Base-by-base conservation (phyloP, 2,113 vertebrate species). In the Eulacestoma nigropectus region DNA sequence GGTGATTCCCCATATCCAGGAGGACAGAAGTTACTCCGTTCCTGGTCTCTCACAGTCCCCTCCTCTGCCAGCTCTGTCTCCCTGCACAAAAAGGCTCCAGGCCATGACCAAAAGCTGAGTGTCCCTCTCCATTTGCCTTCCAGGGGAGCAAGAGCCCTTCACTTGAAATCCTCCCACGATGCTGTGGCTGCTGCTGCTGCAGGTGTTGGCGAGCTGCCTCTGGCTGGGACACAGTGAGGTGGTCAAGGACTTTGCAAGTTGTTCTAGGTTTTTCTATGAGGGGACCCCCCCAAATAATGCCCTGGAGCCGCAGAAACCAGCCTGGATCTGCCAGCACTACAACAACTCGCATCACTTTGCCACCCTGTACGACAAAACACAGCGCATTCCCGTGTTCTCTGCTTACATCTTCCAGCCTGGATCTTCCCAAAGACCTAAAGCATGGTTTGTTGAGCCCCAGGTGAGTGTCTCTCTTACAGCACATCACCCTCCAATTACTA, bases 311-410 rank as follows among this genome's bases (percentile, higher is more conserved):
- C 35, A 4, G n/a, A 42, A 4, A 3, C 62, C 84, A 50, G 95
- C 56, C 30, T 16, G 37, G 62, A 97, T 97, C 91, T 97, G 96
- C 26, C 97, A 97, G 69, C 4, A 0, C 19, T 96, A 81, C 41
- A 9, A 23, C 5, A 52, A 53, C 27, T 10, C 6, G 15, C 65
- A 95, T 70, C 59, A 56, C 18, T 97, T 47, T 62, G 95, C 91
- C n/a, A 97, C 95, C 8, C 22, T 97, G 29, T 97, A 97, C 0
- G 65, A 97, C 64, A 91, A 33, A 11, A 21, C 11, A 46, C 3
- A 5, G 27, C 87, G 56, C 30, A 97, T 97, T 65, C 97, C 97
- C 0, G 62, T 96, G 0, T 96, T 97, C 46, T 97, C 97, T 6
- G 95, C 96, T 18, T 97, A 97, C 63, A 29, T 47, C 16, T 97